phyloP scores from a whole-genome alignment of 1,140 invertebrate species.

The Eulimnadia texana region DNA sequence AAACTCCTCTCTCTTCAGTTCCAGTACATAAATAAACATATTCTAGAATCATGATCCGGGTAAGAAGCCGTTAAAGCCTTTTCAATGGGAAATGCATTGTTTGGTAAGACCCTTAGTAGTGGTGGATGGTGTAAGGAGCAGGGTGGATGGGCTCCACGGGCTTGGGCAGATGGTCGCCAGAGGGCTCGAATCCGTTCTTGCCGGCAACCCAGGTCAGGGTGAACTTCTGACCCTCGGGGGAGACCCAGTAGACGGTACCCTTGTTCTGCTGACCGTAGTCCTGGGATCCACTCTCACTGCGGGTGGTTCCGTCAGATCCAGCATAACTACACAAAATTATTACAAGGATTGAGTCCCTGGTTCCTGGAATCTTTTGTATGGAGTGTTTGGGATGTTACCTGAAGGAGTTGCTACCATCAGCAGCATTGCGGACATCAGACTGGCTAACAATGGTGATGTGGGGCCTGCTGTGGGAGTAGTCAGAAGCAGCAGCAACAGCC shows the following conservation, averaged over 20 bases:
- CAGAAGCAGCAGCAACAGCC: too few relatives aligned
- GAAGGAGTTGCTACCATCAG: neutral
- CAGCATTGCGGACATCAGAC: too few relatives aligned
- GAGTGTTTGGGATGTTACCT: neutral
- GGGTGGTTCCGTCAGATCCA: neutral
- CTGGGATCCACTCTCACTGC: neutral
- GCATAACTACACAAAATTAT: neutral
- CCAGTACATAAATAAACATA: too few relatives aligned
- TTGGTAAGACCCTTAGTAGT: too few relatives aligned
- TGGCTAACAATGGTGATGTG: too few relatives aligned
- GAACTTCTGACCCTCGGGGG: constrained; percentile 19
- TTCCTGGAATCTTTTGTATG: too few relatives aligned
- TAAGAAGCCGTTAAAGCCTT: too few relatives aligned
- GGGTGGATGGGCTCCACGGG: too few relatives aligned
- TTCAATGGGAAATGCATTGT: neutral
- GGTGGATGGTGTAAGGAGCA: neutral
- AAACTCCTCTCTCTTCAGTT: too few relatives aligned
- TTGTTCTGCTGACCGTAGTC: constrained; percentile 24
- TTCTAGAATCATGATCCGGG: too few relatives aligned
- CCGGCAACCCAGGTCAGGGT: constrained; percentile 20
- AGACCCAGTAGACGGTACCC: constrained; percentile 22
- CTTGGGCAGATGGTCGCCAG: constrained; percentile 19
- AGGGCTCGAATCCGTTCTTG: constrained; percentile 21
- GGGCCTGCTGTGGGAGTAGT: too few relatives aligned
- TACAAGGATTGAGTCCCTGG: too few relatives aligned